These are phyloP conservation scores for Archivesica marissinica DNA, from an alignment of 1,140 invertebrate genomes.

Conservation along the genomic window DNA sequence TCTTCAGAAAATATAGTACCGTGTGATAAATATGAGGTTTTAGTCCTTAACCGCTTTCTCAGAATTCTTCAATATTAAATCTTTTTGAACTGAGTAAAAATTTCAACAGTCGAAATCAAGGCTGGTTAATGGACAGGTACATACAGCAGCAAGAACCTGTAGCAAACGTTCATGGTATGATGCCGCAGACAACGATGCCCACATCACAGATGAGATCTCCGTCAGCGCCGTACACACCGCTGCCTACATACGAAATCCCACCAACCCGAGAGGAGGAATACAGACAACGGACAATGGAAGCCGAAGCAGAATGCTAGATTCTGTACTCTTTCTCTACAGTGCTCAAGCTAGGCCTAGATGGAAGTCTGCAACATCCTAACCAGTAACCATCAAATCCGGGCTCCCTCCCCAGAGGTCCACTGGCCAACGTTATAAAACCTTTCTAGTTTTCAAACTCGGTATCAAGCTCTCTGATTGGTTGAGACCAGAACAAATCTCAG, in stretches of 20 bases:
- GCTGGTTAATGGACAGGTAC: slow-evolving; percentile 75
- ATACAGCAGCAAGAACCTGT: slow-evolving; percentile 71
- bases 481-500: too few relatives aligned
- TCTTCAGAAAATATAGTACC: too few relatives aligned
- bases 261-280: slow-evolving; percentile 21
- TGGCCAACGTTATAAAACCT: too few relatives aligned
- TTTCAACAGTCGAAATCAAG: slow-evolving; percentile 69
- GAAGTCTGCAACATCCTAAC: too few relatives aligned
- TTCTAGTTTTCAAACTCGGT: too few relatives aligned
- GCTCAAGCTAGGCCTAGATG: too few relatives aligned
- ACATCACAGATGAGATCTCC: slow-evolving; percentile 58
- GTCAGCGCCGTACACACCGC: slow-evolving; percentile 54
- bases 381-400: too few relatives aligned
- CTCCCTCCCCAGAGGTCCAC: too few relatives aligned
- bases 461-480: too few relatives aligned
- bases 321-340: too few relatives aligned
- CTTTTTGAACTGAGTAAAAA: slow-evolving; percentile 79
- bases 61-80: slow-evolving; percentile 78
- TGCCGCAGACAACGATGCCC: slow-evolving; percentile 47
- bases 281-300: slow-evolving; percentile 25
- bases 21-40: neutral
- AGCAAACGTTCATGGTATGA: slow-evolving; percentile 43
- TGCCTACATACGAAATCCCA: slow-evolving; percentile 44
- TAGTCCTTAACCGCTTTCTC: slow-evolving; percentile 42
- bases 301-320: slow-evolving; percentile 45